Conservation (phyloP, 1,140 invertebrate genomes). For the Portunus trituberculatus region DNA sequence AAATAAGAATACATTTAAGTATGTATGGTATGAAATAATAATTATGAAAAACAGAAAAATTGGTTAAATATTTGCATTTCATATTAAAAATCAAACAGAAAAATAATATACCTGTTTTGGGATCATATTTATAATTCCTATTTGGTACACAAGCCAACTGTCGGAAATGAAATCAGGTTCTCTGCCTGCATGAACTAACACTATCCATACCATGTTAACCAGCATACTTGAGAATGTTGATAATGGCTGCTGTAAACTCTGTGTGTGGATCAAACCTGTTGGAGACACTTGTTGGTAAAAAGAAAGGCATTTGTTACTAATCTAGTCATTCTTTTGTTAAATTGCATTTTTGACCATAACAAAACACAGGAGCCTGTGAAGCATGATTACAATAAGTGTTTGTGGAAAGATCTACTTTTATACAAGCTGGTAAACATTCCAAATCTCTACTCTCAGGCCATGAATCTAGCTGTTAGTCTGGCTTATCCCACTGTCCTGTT, state of each 20-base stretch:
- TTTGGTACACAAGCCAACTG: background rate
- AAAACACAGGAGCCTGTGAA: no score
- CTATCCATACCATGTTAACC: constrained; percentile 5
- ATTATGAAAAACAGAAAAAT: background rate
- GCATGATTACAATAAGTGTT: no score
- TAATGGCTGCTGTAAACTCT: background rate
- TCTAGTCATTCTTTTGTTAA: no score
- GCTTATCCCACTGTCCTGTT: no score
- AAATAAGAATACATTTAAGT: no score
- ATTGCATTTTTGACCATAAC: no score
- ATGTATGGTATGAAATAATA: background rate
- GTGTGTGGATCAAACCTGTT: constrained; percentile 20
- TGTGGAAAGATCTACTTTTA: no score
- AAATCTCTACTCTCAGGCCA: no score
- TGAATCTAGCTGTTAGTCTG: no score
- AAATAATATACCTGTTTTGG: background rate
- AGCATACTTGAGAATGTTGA: background rate
- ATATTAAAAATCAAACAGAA: background rate
- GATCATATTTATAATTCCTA: background rate
- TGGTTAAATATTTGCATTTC: background rate
- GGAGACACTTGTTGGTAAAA: background rate
- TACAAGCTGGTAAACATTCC: no score
- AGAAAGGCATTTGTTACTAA: no score
- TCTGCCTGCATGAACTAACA: background rate
- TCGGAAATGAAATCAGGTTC: background rate